phyloP scores from a whole-genome alignment of 1,140 invertebrate species.

The Lethocerus indicus region DNA sequence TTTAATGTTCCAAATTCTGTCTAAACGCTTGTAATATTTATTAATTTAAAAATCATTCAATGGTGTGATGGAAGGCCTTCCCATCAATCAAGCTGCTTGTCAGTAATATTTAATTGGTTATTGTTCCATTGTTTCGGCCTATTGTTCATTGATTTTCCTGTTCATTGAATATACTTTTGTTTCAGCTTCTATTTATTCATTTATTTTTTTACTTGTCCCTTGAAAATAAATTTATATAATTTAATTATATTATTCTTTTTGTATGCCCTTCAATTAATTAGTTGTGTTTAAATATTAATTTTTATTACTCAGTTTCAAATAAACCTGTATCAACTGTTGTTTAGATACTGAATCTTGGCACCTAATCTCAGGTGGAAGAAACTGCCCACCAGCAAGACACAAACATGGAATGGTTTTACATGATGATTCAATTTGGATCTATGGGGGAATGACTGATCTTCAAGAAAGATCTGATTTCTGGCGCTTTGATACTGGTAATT shows the following conservation, averaged over 20 bases:
- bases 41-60: too few relatives aligned
- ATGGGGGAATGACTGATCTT: slow-evolving; percentile 77
- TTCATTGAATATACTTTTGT: not conserved
- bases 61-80: too few relatives aligned
- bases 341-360: slow-evolving; percentile 63
- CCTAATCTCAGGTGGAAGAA: slow-evolving; percentile 30
- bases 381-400: slow-evolving; percentile 50
- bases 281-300: too few relatives aligned
- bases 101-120: too few relatives aligned
- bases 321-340: slow-evolving; percentile 19
- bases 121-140: too few relatives aligned
- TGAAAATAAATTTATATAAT: not conserved
- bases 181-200: too few relatives aligned
- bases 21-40: too few relatives aligned
- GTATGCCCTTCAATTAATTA: not conserved
- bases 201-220: not conserved
- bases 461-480: slow-evolving; percentile 67
- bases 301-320: too few relatives aligned
- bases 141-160: too few relatives aligned
- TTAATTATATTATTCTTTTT: not conserved
- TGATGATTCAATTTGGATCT: slow-evolving; percentile 65
- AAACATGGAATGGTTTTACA: slow-evolving; percentile 72
- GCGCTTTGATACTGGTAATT: slow-evolving; percentile 55
- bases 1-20: too few relatives aligned
- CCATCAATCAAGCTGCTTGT: too few relatives aligned